These are phyloP conservation scores for Caenorhabditis doughertyi DNA, from an alignment of 2,888 invertebrate genomes.

Conservation along the genomic window DNA sequence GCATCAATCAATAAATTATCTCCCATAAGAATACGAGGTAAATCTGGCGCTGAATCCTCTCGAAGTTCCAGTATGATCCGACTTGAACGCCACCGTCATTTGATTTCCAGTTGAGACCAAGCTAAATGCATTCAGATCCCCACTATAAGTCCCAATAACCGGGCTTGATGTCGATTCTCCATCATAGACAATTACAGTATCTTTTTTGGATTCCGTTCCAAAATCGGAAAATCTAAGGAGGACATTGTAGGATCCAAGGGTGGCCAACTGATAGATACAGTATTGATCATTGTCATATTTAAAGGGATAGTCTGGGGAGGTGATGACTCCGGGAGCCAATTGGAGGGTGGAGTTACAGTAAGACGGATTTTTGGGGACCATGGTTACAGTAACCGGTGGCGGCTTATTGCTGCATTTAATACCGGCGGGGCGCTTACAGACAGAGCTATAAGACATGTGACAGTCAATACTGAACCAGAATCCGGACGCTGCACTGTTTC, in stretches of 20 bases:
- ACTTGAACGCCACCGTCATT: constrained; percentile 2
- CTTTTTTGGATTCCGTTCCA: background rate
- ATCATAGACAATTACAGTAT: constrained; percentile 21
- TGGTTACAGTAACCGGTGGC: background rate
- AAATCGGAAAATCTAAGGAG: background rate
- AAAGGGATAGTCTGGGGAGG: background rate
- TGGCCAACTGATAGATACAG: constrained; percentile 2
- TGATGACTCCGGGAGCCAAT: constrained; percentile 18
- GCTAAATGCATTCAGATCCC: background rate
- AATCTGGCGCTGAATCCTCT: constrained; percentile 4
- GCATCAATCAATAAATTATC: background rate
- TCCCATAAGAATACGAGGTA: background rate
- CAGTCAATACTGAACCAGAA: background rate
- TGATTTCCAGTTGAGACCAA: constrained; percentile 6
- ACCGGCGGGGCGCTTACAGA: constrained; percentile 22
- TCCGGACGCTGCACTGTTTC: background rate
- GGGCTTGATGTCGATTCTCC: background rate
- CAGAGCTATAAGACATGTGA: background rate
- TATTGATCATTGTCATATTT: background rate
- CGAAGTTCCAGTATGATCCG: background rate
- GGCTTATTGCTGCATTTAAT: background rate
- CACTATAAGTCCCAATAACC: background rate
- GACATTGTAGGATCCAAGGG: constrained; percentile 4
- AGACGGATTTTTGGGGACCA: background rate
- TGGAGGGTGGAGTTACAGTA: constrained; percentile 16